Conservation (phyloP, 1,140 invertebrate species). For the Akabosia matsudoensis region DNA sequence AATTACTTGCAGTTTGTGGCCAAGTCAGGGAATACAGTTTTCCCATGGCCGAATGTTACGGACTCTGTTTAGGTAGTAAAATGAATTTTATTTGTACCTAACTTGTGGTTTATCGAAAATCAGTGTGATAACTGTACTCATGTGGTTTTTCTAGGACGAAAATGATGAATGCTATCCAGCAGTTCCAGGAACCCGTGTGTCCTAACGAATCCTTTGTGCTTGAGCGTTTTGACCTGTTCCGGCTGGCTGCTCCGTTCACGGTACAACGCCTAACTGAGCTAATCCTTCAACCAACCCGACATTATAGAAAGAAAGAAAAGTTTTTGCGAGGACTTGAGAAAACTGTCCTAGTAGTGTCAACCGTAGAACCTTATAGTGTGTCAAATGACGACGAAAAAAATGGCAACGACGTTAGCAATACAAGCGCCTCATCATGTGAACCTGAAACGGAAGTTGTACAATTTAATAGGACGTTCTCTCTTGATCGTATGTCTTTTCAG, state of each 20-base stretch:
- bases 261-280: constrained; percentile 93
- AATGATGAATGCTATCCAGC: constrained; percentile 37
- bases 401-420: constrained; percentile 6
- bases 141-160: constrained; percentile 30
- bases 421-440: not conserved
- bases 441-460: not conserved
- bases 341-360: constrained; percentile 90
- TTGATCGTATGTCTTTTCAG: not conserved
- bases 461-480: not conserved
- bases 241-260: constrained; percentile 84
- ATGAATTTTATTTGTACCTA: not conserved
- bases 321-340: constrained; percentile 92
- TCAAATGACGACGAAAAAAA: constrained; percentile 10
- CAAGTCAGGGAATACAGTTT: constrained; percentile 88
- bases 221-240: constrained; percentile 55
- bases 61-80: constrained; percentile 62
- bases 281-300: constrained; percentile 80
- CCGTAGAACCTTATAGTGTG: constrained; percentile 68
- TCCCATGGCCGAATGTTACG: constrained; percentile 87
- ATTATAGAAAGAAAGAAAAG: constrained; percentile 93
- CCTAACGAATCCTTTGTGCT: constrained; percentile 35
- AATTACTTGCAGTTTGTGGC: constrained; percentile 87
- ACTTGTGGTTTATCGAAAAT: not conserved
- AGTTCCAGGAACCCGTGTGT: constrained; percentile 33
- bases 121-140: not conserved